Evolutionary conservation across 2,113 vertebrate genomes (phyloP), one percentile per base, ranked within the genome.

Genomic region (Megalops atlanticus): DNA sequence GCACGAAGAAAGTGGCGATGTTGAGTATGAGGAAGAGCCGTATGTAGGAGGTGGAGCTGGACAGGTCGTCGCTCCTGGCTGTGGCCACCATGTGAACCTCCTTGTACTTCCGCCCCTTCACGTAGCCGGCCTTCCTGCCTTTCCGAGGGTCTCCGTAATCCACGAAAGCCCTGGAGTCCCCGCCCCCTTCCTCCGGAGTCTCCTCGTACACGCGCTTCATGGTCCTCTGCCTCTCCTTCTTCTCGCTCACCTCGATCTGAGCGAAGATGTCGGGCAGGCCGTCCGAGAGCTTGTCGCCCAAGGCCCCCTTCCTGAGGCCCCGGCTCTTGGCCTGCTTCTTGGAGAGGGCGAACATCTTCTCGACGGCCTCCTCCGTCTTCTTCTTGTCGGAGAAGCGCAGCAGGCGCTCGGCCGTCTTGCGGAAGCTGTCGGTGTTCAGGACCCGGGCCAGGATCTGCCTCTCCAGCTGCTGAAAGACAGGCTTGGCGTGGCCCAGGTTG

Each of bases 381-480:
- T 94, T 97, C 84, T 97, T 98, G 89, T 97, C 97, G 0, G 97
- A 96, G 88, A 96, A 97, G 68, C 95, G 94, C 27, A 98, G 91
- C 64, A 98, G 92, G 54, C 95, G 96, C 86, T 98, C 97, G 0
- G 96, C 96, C 1, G 95, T 97, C 91, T 96, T 97, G 49, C 94
- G 89, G 81, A 99, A 98, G 87, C 93, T 93, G 39, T 94, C 96
- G 0, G 95, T 95, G 90, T 98, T 98, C 36, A 95, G 94, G 24
- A 97, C 96, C 18, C 92, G 95, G 15, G 96, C 96, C 2, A 98
- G 90, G 78, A 98, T 96, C 88, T 97, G 96, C 78, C 96, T 96
- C 90, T 99, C 96, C 69, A 98, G 95, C 86, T 96, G 95, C 91
- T 98, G 97, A 87, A 99, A 99, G 81, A 99, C 95, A 0, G 97